Percentiles rank a stretch among this genome's conserved stretches.
These are phyloP conservation scores for Cnemophilus loriae DNA, from an alignment of 2,113 vertebrate genomes.

Conservation along the genomic window DNA sequence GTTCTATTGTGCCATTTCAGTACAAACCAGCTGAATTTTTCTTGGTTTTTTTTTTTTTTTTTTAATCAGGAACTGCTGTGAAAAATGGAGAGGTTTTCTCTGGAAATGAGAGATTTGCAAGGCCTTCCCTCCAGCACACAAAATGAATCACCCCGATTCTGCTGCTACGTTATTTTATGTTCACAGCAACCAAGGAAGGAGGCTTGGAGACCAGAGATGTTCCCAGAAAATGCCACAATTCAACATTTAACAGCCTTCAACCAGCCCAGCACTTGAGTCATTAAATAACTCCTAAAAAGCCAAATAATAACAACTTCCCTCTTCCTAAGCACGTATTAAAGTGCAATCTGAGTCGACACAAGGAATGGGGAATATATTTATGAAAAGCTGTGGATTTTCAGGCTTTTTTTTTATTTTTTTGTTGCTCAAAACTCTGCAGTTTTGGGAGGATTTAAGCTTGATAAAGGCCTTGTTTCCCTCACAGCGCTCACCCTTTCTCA, in stretches of 20 bases:
- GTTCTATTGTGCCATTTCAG: not conserved
- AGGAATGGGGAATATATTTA: rapidly evolving
- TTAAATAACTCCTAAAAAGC: not conserved
- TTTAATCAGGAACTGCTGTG: not conserved
- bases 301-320: not conserved
- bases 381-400: not conserved
- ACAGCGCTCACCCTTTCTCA: not conserved
- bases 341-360: not conserved
- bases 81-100: not conserved
- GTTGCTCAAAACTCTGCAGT: not conserved
- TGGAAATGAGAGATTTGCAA: not conserved
- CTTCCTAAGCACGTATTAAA: not conserved
- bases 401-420: not conserved
- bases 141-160: not conserved
- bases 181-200: not conserved
- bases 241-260: not conserved
- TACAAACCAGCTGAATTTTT: not conserved
- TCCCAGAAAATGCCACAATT: not conserved
- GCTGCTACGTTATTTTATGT: not conserved
- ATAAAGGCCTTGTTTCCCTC: not conserved
- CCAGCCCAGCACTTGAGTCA: not conserved
- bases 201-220: not conserved
- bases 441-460: not conserved
- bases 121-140: not conserved
- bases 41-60: rapidly evolving